Conservation (phyloP, 2,113 vertebrate species). For the Aptenodytes forsteri region DNA sequence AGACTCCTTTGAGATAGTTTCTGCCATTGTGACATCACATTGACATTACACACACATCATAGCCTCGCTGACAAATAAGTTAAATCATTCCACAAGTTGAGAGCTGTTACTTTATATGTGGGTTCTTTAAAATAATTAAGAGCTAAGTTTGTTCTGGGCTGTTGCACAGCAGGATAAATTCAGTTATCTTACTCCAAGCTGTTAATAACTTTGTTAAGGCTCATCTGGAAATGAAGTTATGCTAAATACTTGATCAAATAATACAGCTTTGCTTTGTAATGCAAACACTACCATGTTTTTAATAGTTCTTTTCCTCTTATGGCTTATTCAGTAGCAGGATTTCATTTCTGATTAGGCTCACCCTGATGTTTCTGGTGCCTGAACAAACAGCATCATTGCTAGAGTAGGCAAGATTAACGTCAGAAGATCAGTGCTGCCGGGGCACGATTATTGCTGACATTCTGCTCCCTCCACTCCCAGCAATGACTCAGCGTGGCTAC, state of each 20-base stretch:
- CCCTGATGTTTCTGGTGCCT: background rate
- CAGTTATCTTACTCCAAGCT: background rate
- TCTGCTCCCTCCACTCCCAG: slow-evolving; percentile 32
- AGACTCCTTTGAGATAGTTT: background rate
- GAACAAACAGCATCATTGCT: background rate
- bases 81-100: background rate
- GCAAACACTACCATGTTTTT: background rate
- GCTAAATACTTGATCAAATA: background rate
- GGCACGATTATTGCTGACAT: background rate
- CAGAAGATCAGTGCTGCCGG: background rate
- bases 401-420: background rate
- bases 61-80: background rate
- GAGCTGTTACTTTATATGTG: background rate
- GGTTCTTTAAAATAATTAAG: background rate
- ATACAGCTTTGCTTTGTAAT: background rate
- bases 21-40: background rate
- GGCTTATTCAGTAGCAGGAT: background rate
- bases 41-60: background rate
- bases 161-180: background rate
- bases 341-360: background rate
- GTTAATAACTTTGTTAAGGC: background rate
- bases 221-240: background rate
- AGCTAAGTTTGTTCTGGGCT: background rate
- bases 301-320: background rate
- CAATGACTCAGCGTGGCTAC: background rate